phyloP scores from a whole-genome alignment of 2,888 invertebrate genomes.

The Phyllotreta cruciferae region DNA sequence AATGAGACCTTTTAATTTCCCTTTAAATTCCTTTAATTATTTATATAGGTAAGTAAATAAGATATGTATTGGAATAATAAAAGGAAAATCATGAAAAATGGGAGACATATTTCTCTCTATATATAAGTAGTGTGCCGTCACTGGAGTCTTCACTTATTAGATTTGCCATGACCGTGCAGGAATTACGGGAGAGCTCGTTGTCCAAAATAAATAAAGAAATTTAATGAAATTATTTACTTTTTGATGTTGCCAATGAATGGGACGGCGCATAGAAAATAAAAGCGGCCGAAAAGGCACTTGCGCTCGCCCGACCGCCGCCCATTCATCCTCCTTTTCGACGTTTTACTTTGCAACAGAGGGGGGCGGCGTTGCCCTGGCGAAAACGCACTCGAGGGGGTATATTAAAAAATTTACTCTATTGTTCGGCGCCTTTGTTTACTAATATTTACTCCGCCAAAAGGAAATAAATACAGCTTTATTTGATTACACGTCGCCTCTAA shows the following conservation, averaged over 20 bases:
- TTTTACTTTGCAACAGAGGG: not conserved
- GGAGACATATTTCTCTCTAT: slow-evolving; percentile 16
- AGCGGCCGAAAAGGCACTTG: slow-evolving; percentile 19
- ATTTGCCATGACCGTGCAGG: slow-evolving; percentile 40
- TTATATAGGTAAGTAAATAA: too few species aligned
- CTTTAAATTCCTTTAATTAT: not conserved
- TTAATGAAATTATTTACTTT: slow-evolving; percentile 48
- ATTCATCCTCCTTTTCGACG: not conserved
- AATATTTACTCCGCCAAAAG: too few species aligned
- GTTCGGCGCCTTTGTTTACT: not conserved
- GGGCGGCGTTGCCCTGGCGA: slow-evolving; percentile 31
- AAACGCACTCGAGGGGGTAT: slow-evolving; percentile 25
- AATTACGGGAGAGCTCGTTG: slow-evolving; percentile 41
- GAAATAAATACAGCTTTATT: too few species aligned
- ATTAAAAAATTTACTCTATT: slow-evolving; percentile 18
- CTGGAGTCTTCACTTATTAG: slow-evolving; percentile 38
- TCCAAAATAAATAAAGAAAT: slow-evolving; percentile 43
- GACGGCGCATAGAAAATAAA: slow-evolving; percentile 35
- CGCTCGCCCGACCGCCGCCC: slow-evolving; percentile 16
- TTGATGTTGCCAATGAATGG: slow-evolving; percentile 49
- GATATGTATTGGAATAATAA: too few species aligned
- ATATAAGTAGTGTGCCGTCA: slow-evolving; percentile 26
- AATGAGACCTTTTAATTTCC: too few species aligned
- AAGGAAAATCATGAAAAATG: too few species aligned
- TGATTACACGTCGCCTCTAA: too few species aligned